Evolutionary conservation across 1,140 invertebrate genomes (phyloP), one percentile per base, ranked within the genome.

Genomic region (Orussus abietinus): DNA sequence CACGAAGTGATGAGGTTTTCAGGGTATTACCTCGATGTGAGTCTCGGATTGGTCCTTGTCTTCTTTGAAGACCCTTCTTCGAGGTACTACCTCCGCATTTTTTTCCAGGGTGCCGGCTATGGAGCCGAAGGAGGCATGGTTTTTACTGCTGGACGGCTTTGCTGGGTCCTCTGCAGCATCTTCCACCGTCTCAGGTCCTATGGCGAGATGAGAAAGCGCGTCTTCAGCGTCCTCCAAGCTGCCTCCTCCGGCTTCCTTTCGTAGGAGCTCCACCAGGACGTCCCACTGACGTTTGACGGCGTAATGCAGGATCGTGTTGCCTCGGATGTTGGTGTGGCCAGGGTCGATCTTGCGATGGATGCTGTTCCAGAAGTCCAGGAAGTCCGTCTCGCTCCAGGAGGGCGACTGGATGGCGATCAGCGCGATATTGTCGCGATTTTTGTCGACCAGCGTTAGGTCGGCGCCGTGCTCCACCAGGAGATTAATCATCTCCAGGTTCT

Each of bases 251-350:
- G 51, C 50, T 42, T 53, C 32, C 7, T 35, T 35, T 10, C 62
- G 21, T 18, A 65, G 45, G 14, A 49, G 29, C 13, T 65, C 47
- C 2, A 65, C 38, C 13, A 66, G 43, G 22, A 42, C 10, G n/a
- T 57, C 48, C 66, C 66, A 69, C 33, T 66, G 55, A 20, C 59
- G 49, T 37, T 60, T 47, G 6, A 57, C 53, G 1, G 61, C 56
- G 33, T 64, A 59, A 45, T 69, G 66, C 14, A 69, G 29, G 12
- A 69, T 49, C 10, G 53, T 66, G 38, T 63, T 50, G 1, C 64
- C 61, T 29, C 55, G 40, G 28, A 57, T 62, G 26, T 64, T 66
- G 2, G 49, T 47, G 13, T 56, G 52, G 43, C 65, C 58, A 3
- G 57, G 42, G 35, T 66, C 57, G 5, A 66, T 51, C 17, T 37